Evolutionary conservation across 2,113 vertebrate genomes (phyloP), one percentile per base, ranked within the genome.

Genomic region (Benitochromis conjunctus): DNA sequence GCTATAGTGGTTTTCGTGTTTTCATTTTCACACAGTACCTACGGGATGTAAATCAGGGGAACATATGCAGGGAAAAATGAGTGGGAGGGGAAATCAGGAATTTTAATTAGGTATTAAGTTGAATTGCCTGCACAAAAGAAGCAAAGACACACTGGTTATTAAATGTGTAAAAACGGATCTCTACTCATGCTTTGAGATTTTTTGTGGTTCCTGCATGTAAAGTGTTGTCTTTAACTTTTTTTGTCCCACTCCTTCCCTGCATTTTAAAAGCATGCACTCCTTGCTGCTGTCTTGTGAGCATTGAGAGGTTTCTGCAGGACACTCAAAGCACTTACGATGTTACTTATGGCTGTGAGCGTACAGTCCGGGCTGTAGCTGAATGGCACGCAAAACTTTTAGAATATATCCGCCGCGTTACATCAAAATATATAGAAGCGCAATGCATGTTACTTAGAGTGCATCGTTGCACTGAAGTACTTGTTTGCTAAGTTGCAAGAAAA

Each of bases 321-420:
- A 36, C n/a, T 41, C 34, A 41, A 66, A 46, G 41, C n/a, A 36
- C 24, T 38, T 71, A 19, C 34, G 9, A 38, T 21, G 66, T 48
- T 56, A 51, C 58, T 80, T 74, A 10, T 53, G 53, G 7, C 82
- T 51, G 14, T 54, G 26, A 84, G 31, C 41, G 34, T 64, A 62
- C 3, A 57, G 51, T n/a, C 51, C n/a, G 48, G 55, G 58, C 77
- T 51, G 16, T 83, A 88, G 81, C 82, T 89, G 7, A 86, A 91
- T 82, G 53, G 78, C 90, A 90, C 41, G 69, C 82, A 84, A 93
- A 96, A 94, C 90, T 94, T 93, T 95, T 87, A 36, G 62, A 80
- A 89, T 85, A 82, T 36, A 80, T 26, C 60, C 88, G 34, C 81
- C 38, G 8, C 9, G 80, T 53, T 56, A 69, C 56, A 69, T 81